These are phyloP conservation scores for Pitangus sulphuratus DNA, from an alignment of 2,797 vertebrate species.

Conservation along the genomic window DNA sequence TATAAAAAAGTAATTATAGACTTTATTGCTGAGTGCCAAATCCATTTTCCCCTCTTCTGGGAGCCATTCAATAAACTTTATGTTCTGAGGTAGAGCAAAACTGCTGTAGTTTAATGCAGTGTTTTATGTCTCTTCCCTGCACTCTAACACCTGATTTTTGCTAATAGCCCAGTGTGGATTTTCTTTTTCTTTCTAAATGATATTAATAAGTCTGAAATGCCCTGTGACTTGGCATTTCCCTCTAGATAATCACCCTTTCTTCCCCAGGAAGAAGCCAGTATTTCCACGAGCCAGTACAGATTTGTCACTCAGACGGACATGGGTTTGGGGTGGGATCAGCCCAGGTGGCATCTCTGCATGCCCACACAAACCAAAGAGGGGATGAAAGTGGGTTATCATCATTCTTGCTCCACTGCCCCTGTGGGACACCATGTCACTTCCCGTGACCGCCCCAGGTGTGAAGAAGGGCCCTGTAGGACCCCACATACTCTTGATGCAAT, in stretches of 20 bases:
- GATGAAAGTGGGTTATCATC: background rate
- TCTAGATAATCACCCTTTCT: background rate
- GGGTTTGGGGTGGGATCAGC: background rate
- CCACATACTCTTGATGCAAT: background rate
- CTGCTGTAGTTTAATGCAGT: background rate
- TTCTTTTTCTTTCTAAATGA: slow-evolving; percentile 10
- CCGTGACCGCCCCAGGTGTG: fast-evolving
- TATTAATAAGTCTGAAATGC: background rate
- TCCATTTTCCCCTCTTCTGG: slow-evolving; percentile 39
- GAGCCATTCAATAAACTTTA: slow-evolving; percentile 45
- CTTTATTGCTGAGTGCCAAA: background rate
- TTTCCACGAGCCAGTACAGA: background rate
- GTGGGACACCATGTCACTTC: background rate
- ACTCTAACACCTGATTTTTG: slow-evolving; percentile 4
- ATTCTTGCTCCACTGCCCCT: fast-evolving
- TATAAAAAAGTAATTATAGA: slow-evolving; percentile 36
- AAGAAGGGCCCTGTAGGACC: background rate
- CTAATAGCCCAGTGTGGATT: background rate
- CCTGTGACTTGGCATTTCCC: background rate
- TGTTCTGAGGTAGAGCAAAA: slow-evolving; percentile 37
- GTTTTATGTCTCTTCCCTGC: slow-evolving; percentile 7
- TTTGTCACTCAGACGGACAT: fast-evolving
- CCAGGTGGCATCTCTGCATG: background rate
- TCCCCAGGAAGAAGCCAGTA: background rate
- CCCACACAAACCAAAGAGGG: background rate